Base-by-base conservation (phyloP, 2,113 vertebrate species). In the Nicator chloris region DNA sequence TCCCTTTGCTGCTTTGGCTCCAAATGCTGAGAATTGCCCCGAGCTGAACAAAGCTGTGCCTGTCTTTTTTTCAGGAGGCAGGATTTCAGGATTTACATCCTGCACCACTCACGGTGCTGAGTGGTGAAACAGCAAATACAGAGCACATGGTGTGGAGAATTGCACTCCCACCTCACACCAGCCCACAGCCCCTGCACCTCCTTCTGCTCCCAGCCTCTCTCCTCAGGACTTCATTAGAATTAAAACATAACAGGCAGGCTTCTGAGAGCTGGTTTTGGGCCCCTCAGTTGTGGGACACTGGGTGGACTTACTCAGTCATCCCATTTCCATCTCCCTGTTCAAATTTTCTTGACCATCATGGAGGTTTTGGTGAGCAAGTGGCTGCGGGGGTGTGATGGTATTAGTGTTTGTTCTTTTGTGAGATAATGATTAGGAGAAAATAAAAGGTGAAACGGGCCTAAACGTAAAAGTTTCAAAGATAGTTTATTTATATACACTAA, bases 61-160 rank as follows among this genome's bases (percentile, higher is more conserved):
- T 89, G 69, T 64, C 75, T 84, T 91, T 93, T 93, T 47, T 87
- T 94, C 49, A 65, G 37, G 23, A 69, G n/a, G 35, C 28, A 57
- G 54, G 33, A 44, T 85, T 72, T 88, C 45, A 49, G 47, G 49
- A 56, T 94, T 82, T 54, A 30, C 37, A 18, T 50, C 72, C 61
- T 60, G 23, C 68, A n/a, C 61, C 33, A 24, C 51, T 84, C 7
- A 8, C 0, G 0, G 11, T 40, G 30, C 31, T 64, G 53, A 47
- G 65, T 68, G 57, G 31, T 85, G 64, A 49, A 76, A 72, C 45
- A 40, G 47, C 47, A 87, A 33, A 85, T 49, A 23, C 6, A 10
- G 35, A 79, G 53, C 49, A 37, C 2, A 1, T 51, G 44, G 37
- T 76, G 27, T 24, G 26, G 28, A 82, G 75, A 82, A 45, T 1